Percentiles rank a stretch among this genome's conserved stretches.
Evolutionary conservation across 37 sponge, comb jelly and placozoan genomes (phyloP).

Genomic region (Spongilla lacustris): DNA sequence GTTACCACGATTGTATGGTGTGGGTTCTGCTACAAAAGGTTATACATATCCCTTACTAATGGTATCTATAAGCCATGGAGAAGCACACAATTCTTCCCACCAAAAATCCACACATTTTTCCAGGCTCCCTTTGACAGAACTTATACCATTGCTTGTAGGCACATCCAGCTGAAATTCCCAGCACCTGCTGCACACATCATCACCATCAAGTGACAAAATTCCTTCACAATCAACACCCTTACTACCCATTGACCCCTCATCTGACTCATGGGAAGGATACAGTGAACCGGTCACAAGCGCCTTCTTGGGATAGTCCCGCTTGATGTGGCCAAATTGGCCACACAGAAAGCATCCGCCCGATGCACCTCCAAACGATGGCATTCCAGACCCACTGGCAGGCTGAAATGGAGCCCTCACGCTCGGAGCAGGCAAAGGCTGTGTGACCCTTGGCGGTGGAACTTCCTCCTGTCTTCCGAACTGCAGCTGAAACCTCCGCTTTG

Average conservation of each 20-base stretch:
- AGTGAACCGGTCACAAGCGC: background rate
- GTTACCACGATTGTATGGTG: background rate
- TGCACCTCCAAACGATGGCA: background rate
- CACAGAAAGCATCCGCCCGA: background rate
- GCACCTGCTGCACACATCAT: constrained; percentile 1
- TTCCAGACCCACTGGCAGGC: background rate
- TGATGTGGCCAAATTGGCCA: background rate
- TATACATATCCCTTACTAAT: constrained; percentile 15
- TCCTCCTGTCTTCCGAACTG: background rate
- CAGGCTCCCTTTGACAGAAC: background rate
- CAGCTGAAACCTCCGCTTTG: background rate
- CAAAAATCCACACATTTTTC: constrained; percentile 1
- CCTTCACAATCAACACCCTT: constrained; percentile 1
- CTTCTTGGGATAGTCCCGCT: background rate
- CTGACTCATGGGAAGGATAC: background rate
- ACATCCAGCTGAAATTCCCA: background rate
- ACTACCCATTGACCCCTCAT: background rate
- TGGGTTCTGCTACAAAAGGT: constrained; percentile 2
- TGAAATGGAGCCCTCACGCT: background rate
- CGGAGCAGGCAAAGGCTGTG: background rate
- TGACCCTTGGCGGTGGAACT: background rate
- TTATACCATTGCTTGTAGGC: background rate
- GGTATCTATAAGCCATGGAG: constrained; percentile 1
- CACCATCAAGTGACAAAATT: background rate
- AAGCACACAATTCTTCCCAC: background rate